Base-by-base conservation (phyloP, 2,888 invertebrate genomes). In the Tetheella fluctuosa region DNA sequence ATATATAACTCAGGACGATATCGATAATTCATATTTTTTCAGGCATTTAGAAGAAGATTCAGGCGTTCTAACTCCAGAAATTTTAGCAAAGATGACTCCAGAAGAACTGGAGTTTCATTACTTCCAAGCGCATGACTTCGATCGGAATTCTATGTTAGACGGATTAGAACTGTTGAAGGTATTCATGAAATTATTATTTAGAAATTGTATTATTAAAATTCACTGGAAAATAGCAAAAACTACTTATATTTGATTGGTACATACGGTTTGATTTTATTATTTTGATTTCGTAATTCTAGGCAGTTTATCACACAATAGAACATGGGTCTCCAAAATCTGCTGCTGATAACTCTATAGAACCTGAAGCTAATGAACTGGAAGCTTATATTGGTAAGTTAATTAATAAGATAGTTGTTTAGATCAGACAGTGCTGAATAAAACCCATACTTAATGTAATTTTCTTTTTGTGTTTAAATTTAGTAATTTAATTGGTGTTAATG, bases 71-170 rank as follows among this genome's bases (percentile, higher is more conserved):
- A 95, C 95, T 0, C 92, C 95, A 15, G 91, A 94, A 75, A 94
- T 78, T 80, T 93, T 96, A 60, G 94, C 95, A 0, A 95, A 95
- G 67, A 96, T 98, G 96, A 94, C 96, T 0, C 96, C 97, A 1
- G 97, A 97, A 76, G 98, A 98, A 64, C 73, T 97, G 76, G 97
- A 97, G 82, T 97, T 97, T 78, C 96, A 96, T 83, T 97, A 97
- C 80, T 97, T 97, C 83, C 95, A 96, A 91, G 91, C 96, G 20
- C 99, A 99, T 76, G 99, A 99, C 83, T 96, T 96, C 68, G 98
- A 98, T 82, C 97, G 96, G 80, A 98, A 99, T 83, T 96, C 96
- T 1, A 96, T 96, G 77, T 89, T 99, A 63, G 98, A 99, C 84
- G 98, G 98, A 0, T 88, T 98, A 63, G 99, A 99, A 91, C 95